Conservation (phyloP, 2,888 invertebrate genomes). For the Acronicta alni region DNA sequence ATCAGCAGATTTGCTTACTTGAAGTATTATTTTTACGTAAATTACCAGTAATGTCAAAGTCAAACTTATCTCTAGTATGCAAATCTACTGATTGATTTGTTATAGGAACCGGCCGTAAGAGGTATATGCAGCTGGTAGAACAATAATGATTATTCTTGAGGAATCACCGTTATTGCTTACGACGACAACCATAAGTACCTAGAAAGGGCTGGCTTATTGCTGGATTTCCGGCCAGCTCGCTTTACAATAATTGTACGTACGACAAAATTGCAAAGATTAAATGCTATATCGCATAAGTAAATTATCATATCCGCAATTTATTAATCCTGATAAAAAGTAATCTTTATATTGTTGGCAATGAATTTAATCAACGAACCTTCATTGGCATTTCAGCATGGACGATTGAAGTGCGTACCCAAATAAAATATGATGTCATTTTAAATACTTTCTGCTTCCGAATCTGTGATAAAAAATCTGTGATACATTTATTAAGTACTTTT, state of each 20-base stretch:
- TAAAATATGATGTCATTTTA: conserved; percentile 6
- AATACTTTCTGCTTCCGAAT: background rate
- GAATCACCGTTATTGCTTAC: no score
- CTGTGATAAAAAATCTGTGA: conserved; percentile 29
- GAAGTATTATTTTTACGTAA: no score
- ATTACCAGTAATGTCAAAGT: no score
- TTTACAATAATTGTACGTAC: background rate
- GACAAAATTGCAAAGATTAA: no score
- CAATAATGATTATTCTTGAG: no score
- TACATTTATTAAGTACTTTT: background rate
- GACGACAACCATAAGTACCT: no score
- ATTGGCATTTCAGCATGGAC: conserved; percentile 14
- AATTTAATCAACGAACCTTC: conserved; percentile 23
- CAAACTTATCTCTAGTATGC: no score
- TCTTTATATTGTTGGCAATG: conserved; percentile 17
- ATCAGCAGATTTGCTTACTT: no score
- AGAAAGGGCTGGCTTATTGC: background rate
- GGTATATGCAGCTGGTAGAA: no score
- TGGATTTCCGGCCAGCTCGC: background rate
- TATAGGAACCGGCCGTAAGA: no score
- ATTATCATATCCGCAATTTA: conserved; percentile 4
- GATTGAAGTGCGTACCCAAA: conserved; percentile 4
- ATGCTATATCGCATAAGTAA: background rate
- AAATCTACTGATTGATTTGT: no score
- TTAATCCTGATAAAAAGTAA: conserved; percentile 45